Percentiles rank a stretch among this genome's conserved stretches.
These are phyloP conservation scores for Daphoenositta chrysoptera DNA, from an alignment of 2,113 vertebrate species.

Conservation along the genomic window DNA sequence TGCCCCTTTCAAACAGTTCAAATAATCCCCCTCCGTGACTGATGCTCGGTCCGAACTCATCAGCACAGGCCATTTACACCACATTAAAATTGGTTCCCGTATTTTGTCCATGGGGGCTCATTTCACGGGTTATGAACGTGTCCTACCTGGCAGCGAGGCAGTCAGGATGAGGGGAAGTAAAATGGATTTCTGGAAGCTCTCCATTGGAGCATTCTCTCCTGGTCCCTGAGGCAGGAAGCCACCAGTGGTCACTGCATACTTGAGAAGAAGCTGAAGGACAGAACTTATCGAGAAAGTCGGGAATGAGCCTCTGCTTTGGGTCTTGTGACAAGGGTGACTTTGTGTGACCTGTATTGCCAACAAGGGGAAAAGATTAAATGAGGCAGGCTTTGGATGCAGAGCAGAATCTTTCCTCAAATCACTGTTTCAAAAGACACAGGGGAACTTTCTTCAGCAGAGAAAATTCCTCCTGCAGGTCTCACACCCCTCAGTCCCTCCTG, in stretches of 20 bases:
- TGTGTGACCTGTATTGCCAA: neutral
- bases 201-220: slow-evolving; percentile 58
- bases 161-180: slow-evolving; percentile 14
- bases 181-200: slow-evolving; percentile 13
- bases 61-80: neutral
- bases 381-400: neutral
- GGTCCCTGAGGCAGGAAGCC: slow-evolving; percentile 2
- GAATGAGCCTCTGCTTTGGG: neutral
- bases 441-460: neutral
- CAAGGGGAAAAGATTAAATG: neutral
- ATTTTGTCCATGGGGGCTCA: neutral
- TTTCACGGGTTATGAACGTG: rapidly evolving
- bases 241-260: neutral
- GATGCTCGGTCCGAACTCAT: neutral
- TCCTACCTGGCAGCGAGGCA: slow-evolving; percentile 35
- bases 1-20: neutral
- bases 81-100: neutral
- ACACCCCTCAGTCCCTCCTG: neutral
- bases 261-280: neutral
- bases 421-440: neutral
- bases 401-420: neutral
- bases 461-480: neutral
- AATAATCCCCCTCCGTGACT: neutral
- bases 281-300: neutral
- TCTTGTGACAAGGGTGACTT: neutral